Base-by-base conservation (phyloP, 2,113 vertebrate genomes). In the Arizona elegans region DNA sequence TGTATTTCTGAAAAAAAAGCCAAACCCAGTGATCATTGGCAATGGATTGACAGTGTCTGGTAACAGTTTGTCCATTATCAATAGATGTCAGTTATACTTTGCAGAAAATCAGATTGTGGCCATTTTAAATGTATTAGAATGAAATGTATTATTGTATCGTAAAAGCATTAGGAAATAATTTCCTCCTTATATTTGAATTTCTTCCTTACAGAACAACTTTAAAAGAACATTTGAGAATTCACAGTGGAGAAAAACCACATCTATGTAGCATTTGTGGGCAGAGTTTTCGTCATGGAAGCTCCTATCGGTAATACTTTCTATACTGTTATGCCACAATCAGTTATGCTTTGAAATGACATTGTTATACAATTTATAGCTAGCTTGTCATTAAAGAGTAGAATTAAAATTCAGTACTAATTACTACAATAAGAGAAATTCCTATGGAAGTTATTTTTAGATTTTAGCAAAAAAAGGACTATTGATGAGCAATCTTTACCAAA, bases 241-340 rank as follows among this genome's bases (percentile, higher is more conserved):
- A 99, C 96, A 99, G 99, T 89, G 99, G 99, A 95, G 99, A 99
- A 95, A 99, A 99, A 62, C 99, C 99, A 96, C 99, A 99, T 94
- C 98, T 99, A 38, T 99, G 99, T 94, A 99, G 99, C 95, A 99
- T 99, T 95, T 99, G 99, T 94, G 99, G 99, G 11, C 99, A 99
- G 94, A 99, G 98, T 96, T 99, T 99, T 96, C 98, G 99, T 81
- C 99, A 99, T 62, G 98, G 99, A 93, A 99, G 99, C 95, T 99
- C 99, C 17, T 99, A 99, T 97, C 99, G 99, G 99, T 99, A 95
- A 89, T 58, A 86, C 50, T 91, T 50, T 3, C 50, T 43, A 54
- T 26, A 33, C 92, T 94, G 50, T 88, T 59, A 23, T 87, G 55
- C 81, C 86, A 8, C 43, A 53, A 87, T 87, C 47, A 43, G 55